These are phyloP conservation scores for Trinorchestia longiramus DNA, from an alignment of 1,140 invertebrate genomes.

Conservation along the genomic window DNA sequence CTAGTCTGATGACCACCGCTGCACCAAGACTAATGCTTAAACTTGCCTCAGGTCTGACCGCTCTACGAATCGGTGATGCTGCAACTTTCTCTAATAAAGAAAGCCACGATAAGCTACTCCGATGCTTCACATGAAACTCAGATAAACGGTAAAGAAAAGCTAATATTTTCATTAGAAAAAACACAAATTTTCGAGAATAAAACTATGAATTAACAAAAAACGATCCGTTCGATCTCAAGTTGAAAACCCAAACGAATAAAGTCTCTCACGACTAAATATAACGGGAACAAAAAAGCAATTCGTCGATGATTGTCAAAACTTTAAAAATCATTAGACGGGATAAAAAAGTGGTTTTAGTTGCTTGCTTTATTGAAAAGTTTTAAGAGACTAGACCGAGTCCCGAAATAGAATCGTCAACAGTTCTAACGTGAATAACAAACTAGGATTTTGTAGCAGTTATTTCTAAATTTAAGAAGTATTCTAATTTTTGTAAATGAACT, in stretches of 20 bases:
- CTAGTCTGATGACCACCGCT: constrained; percentile 37
- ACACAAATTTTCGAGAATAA: background rate
- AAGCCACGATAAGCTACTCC: background rate
- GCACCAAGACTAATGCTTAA: constrained; percentile 28
- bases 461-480: background rate
- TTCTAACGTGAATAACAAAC: background rate
- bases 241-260: background rate
- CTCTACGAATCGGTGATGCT: background rate
- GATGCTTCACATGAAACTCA: background rate
- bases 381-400: background rate
- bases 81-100: constrained; percentile 34
- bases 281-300: background rate
- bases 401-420: background rate
- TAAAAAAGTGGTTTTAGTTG: background rate
- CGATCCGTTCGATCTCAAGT: background rate
- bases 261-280: background rate
- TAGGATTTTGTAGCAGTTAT: background rate
- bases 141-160: background rate
- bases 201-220: background rate
- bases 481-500: background rate
- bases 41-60: constrained; percentile 35
- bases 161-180: too few species aligned
- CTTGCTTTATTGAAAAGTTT: background rate
- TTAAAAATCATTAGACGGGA: background rate
- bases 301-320: background rate